Evolutionary conservation across 2,113 vertebrate genomes (phyloP).

Genomic region (Rutilus rutilus): DNA sequence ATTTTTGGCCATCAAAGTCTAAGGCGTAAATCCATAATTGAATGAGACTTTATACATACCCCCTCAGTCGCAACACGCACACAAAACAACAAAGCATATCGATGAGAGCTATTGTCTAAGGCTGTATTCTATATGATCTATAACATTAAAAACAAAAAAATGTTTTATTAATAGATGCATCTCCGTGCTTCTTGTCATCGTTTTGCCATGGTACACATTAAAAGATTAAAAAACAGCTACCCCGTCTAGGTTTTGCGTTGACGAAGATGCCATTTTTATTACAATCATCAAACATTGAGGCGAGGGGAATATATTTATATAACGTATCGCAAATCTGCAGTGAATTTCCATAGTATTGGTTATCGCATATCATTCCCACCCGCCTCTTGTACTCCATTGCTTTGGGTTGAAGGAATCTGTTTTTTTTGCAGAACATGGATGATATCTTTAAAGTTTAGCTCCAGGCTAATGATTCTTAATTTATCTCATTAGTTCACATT

Average conservation of each 20-base stretch:
- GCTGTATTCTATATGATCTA: conserved; percentile 96
- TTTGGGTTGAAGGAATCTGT: conserved; percentile 29
- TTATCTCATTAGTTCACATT: conserved; percentile 73
- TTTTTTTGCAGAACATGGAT: conserved; percentile 29
- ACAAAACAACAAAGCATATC: conserved; percentile 63
- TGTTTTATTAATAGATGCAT: conserved; percentile 84
- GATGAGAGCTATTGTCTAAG: conserved; percentile 91
- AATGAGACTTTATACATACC: conserved; percentile 73
- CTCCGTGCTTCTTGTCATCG: conserved; percentile 70
- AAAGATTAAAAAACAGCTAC: background rate
- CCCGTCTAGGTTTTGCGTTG: background rate
- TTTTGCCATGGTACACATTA: background rate
- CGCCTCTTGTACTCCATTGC: conserved; percentile 13
- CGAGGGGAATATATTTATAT: background rate
- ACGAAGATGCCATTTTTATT: background rate
- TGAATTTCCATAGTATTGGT: background rate
- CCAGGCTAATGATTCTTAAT: conserved; percentile 65
- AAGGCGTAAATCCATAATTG: conserved; percentile 77
- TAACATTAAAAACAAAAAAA: conserved; percentile 85
- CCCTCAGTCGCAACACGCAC: background rate
- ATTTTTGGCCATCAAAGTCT: conserved; percentile 83
- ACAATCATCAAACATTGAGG: background rate
- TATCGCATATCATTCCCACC: background rate
- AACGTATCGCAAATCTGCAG: background rate
- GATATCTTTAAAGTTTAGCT: conserved; percentile 61